A percentile compares a stretch with the other conserved stretches of the same genome.
phyloP scores from a whole-genome alignment of 1,140 invertebrate genomes.

The Bombus vancouverensis region DNA sequence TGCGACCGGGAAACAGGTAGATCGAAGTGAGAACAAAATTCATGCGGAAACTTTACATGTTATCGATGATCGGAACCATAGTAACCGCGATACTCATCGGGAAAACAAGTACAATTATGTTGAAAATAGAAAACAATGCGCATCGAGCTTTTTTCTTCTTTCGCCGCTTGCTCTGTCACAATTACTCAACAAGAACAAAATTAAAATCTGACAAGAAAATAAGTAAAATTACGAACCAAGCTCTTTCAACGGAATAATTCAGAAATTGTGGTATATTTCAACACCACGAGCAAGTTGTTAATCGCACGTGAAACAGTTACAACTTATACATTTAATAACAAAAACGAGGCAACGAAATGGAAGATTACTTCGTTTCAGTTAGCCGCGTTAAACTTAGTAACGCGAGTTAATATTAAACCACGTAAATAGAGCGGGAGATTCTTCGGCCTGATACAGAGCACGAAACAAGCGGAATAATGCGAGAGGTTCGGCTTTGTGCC shows the following conservation, averaged over 20 bases:
- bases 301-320: too few species aligned
- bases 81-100: not conserved
- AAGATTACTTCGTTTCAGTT: slow-evolving; percentile 8
- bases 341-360: not conserved
- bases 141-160: not conserved
- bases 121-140: not conserved
- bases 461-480: not conserved
- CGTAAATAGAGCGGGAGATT: slow-evolving; percentile 27
- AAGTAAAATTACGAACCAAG: not conserved
- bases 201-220: too few species aligned
- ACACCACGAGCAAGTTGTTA: too few species aligned
- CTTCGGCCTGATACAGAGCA: slow-evolving; percentile 1
- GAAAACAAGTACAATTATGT: not conserved
- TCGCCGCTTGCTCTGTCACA: too few species aligned
- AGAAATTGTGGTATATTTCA: not conserved
- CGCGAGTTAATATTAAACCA: slow-evolving; percentile 23
- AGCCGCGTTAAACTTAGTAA: slow-evolving; percentile 16
- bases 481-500: not conserved
- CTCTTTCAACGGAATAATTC: not conserved
- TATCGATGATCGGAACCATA: slow-evolving; percentile 8
- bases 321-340: not conserved
- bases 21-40: not conserved
- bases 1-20: not conserved
- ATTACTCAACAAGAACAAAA: too few species aligned
- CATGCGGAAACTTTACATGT: not conserved